These are phyloP conservation scores for Helleia helle DNA, from an alignment of 2,888 invertebrate genomes.

Conservation along the genomic window DNA sequence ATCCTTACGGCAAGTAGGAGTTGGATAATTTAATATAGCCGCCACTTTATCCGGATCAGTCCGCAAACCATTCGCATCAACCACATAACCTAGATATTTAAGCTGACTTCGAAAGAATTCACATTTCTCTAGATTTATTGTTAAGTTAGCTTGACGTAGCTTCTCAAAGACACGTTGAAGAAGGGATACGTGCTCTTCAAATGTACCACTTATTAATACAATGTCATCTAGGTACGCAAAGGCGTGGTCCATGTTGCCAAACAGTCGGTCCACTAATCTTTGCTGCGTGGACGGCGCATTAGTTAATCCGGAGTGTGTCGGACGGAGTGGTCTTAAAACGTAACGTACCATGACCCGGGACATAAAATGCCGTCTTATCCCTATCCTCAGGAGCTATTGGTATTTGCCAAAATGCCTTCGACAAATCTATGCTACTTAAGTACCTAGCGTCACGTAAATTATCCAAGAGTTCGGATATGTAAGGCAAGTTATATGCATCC, in stretches of 20 bases:
- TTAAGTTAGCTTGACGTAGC: slow-evolving; percentile 20
- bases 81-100: slow-evolving; percentile 21
- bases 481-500: slow-evolving; percentile 20
- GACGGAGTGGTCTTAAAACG: slow-evolving; percentile 17
- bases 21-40: slow-evolving; percentile 21
- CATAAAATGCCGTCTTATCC: slow-evolving; percentile 21
- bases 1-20: slow-evolving; percentile 22
- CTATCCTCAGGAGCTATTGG: slow-evolving; percentile 15
- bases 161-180: slow-evolving; percentile 18
- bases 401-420: slow-evolving; percentile 17
- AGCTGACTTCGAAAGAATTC: slow-evolving; percentile 21
- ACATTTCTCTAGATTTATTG: slow-evolving; percentile 22
- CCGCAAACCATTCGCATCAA: slow-evolving; percentile 21
- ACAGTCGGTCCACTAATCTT: slow-evolving; percentile 20
- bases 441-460: slow-evolving; percentile 17
- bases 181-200: slow-evolving; percentile 18
- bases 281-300: slow-evolving; percentile 27
- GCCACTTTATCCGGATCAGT: slow-evolving; percentile 22
- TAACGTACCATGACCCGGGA: slow-evolving; percentile 19
- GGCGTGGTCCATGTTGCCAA: slow-evolving; percentile 17
- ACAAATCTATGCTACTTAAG: slow-evolving; percentile 16
- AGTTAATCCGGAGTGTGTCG: slow-evolving; percentile 20
- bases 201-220: slow-evolving; percentile 16
- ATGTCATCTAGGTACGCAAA: slow-evolving; percentile 24
- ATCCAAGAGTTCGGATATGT: slow-evolving; percentile 20